Base-by-base conservation (phyloP, 2,113 vertebrate species). In the Sclerurus mexicanus region DNA sequence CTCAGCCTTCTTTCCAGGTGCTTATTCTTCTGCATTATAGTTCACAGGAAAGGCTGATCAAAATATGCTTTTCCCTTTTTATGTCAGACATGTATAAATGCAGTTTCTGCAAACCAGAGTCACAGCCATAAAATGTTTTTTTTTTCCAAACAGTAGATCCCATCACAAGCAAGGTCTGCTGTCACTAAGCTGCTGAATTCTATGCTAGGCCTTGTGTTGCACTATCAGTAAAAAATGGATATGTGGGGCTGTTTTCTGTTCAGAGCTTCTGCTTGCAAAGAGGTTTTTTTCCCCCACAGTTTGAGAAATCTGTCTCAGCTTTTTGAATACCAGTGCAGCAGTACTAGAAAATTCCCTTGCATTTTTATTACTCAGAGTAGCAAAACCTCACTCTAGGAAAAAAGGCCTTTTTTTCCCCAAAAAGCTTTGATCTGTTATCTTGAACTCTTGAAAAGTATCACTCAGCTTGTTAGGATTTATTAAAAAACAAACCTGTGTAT, bases 241-340 rank as follows among this genome's bases (percentile, higher is more conserved):
- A 31, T 24, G 19, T 75, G 72, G 58, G 52, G 68, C 77, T 92
- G 88, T 81, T 95, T 87, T 89, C 83, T 85, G 33, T 81, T 53
- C 55, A 91, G 74, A 78, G 77, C 64, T 93, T 91, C 87, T 91
- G 89, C 87, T 91, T 94, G 77, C 81, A 89, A 75, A 87, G 87
- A 84, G 71, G 8, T 60, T 81, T 40, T 63, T 37, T 5, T 3
- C 37, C 24, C 40, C 22, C 17, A 14, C 71, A 53, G 83, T 89
- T 84, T 94, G 91, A 96, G 89, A 92, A 91, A 94, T 91, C 87
- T 69, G 5, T 90, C 89, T 95, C 91, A 89, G 72, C 91, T 94
- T 87, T 93, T 95, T 89, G 60, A 91, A 77, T 77, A 77, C 52
- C 37, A 33, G 42, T 81, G 73, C 81, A 95, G 56, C 73, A 90